Conservation (phyloP, 1,140 invertebrate species). For the Fragariocoptes setiger region DNA sequence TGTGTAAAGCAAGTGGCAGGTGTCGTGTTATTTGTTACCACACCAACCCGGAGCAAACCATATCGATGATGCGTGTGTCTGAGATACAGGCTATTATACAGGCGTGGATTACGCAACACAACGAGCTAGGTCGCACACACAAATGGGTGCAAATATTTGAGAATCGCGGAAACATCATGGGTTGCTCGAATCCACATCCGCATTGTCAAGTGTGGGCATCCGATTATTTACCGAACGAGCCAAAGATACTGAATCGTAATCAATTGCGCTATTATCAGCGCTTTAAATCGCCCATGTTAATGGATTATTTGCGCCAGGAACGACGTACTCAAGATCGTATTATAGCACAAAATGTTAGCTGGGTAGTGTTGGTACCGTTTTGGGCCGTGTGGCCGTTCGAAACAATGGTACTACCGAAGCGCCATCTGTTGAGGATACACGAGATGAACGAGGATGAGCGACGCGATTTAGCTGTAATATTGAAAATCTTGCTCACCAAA, state of each 20-base stretch:
- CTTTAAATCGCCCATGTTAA: constrained; percentile 33
- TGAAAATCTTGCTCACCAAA: constrained; percentile 52
- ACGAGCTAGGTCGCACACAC: constrained; percentile 42
- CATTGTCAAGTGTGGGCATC: constrained; percentile 82
- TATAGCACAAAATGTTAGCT: constrained; percentile 46
- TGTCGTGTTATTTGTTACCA: constrained; percentile 93
- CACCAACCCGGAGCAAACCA: constrained; percentile 59
- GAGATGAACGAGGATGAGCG: constrained; percentile 18
- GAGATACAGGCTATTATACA: constrained; percentile 54
- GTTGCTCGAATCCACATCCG: constrained; percentile 87
- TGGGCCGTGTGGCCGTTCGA: constrained; percentile 94
- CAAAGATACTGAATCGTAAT: constrained; percentile 37
- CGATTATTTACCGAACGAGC: constrained; percentile 60
- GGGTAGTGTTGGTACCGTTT: constrained; percentile 70
- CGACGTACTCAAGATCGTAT: constrained; percentile 57
- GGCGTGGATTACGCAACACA: constrained; percentile 45
- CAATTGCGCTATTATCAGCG: constrained; percentile 43
- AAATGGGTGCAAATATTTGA: constrained; percentile 87
- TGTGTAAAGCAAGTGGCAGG: constrained; percentile 50
- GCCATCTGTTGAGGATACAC: constrained; percentile 32
- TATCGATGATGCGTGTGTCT: constrained; percentile 44
- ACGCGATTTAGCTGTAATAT: constrained; percentile 32
- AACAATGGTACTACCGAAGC: constrained; percentile 57
- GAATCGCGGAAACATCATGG: constrained; percentile 82
- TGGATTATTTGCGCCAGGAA: constrained; percentile 55